phyloP scores from a whole-genome alignment of 2,797 vertebrate species.

The Lemur catta region DNA sequence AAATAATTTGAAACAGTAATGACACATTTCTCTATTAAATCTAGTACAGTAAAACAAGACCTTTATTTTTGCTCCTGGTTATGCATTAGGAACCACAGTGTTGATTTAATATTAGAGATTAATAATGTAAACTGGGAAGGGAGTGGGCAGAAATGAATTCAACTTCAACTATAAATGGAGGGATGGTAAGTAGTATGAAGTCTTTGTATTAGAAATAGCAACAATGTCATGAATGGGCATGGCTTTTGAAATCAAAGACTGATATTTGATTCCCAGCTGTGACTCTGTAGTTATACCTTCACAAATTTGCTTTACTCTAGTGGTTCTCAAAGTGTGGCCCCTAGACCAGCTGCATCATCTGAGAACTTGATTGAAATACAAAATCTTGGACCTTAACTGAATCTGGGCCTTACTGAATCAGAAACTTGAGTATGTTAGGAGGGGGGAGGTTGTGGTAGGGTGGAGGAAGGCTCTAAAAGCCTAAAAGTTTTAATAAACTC shows the following conservation, averaged over 20 bases:
- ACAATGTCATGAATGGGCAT: not conserved
- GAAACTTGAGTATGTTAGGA: not conserved
- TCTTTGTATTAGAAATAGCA: not conserved
- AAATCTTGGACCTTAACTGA: not conserved
- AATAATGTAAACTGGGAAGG: not conserved
- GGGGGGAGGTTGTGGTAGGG: not conserved
- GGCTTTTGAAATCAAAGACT: not conserved
- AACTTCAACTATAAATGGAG: not conserved
- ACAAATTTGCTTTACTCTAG: not conserved
- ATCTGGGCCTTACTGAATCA: not conserved
- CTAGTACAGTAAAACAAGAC: not conserved
- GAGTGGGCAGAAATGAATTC: not conserved
- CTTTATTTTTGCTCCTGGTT: not conserved
- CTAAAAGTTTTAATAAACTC: not conserved
- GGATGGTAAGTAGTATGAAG: not conserved
- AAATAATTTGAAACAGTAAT: not conserved
- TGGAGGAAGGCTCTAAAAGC: not conserved
- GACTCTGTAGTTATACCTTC: not conserved
- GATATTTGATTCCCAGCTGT: not conserved
- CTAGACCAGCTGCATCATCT: not conserved
- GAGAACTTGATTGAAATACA: not conserved
- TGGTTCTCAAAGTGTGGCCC: not conserved
- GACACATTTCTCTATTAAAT: not conserved
- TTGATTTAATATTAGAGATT: slow-evolving; percentile 22
- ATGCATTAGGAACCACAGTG: not conserved